phyloP scores from a whole-genome alignment of 2,113 vertebrate species.

The Colaptes auratus region DNA sequence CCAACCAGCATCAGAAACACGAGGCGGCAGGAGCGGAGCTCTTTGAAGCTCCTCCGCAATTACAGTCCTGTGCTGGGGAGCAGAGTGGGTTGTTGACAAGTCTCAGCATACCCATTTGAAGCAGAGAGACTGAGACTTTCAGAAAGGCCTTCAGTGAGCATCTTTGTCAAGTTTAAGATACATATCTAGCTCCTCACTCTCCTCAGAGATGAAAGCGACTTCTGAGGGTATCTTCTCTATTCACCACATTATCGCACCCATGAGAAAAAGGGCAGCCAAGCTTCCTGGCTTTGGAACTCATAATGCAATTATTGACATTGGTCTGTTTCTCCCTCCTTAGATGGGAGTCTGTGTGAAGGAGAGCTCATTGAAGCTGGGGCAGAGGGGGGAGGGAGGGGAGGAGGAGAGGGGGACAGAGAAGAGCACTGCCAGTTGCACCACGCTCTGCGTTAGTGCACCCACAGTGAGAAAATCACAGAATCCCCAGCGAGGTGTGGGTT shows the following conservation, averaged over 20 bases:
- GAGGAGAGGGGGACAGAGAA: neutral
- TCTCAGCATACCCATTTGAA: neutral
- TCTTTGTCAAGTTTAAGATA: conserved; percentile 30
- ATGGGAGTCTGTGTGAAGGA: neutral
- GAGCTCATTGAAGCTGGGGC: no score
- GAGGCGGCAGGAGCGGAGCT: neutral
- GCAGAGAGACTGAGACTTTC: neutral
- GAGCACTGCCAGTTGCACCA: neutral
- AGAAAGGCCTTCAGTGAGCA: conserved; percentile 5
- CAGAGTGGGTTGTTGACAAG: neutral
- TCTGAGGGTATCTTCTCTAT: conserved; percentile 32
- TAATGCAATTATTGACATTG: conserved; percentile 17
- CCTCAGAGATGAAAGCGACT: conserved; percentile 49
- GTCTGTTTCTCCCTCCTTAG: neutral
- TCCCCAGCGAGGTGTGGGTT: no score
- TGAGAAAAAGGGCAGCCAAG: conserved; percentile 20
- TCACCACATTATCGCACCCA: neutral
- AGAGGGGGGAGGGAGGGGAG: neutral
- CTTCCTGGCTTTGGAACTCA: neutral
- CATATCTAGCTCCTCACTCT: conserved; percentile 12
- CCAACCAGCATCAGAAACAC: neutral
- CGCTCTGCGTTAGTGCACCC: fast-evolving
- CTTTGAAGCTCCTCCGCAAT: conserved; percentile 13
- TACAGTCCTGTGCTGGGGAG: neutral
- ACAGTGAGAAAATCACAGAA: fast-evolving